A percentile compares a stretch with the other conserved stretches of the same genome.
phyloP scores from a whole-genome alignment of 1,140 invertebrate genomes.

The Trichonephila clavata region DNA sequence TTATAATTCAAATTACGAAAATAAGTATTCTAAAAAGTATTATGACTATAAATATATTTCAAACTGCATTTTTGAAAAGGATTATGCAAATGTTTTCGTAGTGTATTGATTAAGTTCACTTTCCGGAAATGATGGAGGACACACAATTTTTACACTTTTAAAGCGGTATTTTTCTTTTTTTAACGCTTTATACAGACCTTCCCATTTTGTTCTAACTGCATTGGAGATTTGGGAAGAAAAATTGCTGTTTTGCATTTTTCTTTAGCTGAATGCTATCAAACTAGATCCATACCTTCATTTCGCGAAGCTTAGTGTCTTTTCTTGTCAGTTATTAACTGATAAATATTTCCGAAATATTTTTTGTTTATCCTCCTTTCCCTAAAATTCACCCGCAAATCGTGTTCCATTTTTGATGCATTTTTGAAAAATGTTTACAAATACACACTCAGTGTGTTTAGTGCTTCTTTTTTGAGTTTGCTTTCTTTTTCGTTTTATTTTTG shows the following conservation, averaged over 20 bases:
- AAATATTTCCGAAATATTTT: conserved; percentile 84
- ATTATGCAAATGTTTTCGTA: conserved; percentile 51
- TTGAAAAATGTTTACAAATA: background rate
- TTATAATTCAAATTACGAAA: background rate
- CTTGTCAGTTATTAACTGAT: conserved; percentile 38
- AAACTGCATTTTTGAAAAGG: background rate
- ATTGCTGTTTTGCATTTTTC: conserved; percentile 38
- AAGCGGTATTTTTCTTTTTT: background rate
- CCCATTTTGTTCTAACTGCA: background rate
- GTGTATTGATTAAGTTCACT: conserved; percentile 32
- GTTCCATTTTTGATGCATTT: background rate
- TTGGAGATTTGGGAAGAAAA: conserved; percentile 14
- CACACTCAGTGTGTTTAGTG: no score
- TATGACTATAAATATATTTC: background rate
- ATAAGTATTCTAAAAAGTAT: conserved; percentile 18
- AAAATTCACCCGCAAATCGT: background rate
- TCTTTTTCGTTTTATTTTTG: no score
- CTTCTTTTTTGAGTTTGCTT: no score
- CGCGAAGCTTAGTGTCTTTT: background rate
- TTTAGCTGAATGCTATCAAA: background rate
- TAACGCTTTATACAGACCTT: background rate
- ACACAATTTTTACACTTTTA: background rate
- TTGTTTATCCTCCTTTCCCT: background rate
- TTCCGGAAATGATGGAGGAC: conserved; percentile 21
- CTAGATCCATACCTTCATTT: background rate